Evolutionary conservation across 2,888 invertebrate species (phyloP), one percentile per base, ranked within the genome.

Genomic region (Melanophora roralis): DNA sequence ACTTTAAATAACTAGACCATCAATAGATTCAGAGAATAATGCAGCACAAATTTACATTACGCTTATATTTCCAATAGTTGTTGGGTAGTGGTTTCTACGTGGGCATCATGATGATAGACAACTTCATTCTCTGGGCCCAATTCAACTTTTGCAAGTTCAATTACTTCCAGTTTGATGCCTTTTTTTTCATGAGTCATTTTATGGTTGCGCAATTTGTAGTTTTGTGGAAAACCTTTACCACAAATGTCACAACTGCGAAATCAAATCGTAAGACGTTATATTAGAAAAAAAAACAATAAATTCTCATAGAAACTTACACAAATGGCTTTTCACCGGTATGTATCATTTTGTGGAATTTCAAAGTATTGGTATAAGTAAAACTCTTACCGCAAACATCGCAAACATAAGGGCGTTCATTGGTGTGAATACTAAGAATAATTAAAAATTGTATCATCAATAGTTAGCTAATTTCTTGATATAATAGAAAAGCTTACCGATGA

Each of bases 291-390:
- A 21, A 23, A 38, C n/a, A 4, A n/a, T n/a, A 11, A 43, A 12
- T 23, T 11, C n/a, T 32, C 12, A 6, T 12, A 27, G 23, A 23
- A 67, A 84, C 87, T 85, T 88, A 89, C 89, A 87, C 87, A 75
- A 86, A 86, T 0, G 87, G 89, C 74, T 89, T 89, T 76, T 89
- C 89, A 14, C 89, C 89, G 1, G 89, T 89, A 64, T 89, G 89
- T 23, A 88, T 89, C 86, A 89, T 86, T 80, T 88, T 89, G 74
- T 89, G 89, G 83, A 88, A 87, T 82, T 88, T 88, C 6, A 89
- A 81, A 7, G 88, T 89, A 76, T 89, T 89, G 4, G 89, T 88
- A 68, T 89, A 89, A 2, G 89, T 88, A 74, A 89, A 89, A 12
- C 88, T 85, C 81, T 89, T 89, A 53, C 88, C 88, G 73, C 89